These are phyloP conservation scores for Cheilosia pagana DNA, from an alignment of 2,888 invertebrate genomes.

Conservation along the genomic window DNA sequence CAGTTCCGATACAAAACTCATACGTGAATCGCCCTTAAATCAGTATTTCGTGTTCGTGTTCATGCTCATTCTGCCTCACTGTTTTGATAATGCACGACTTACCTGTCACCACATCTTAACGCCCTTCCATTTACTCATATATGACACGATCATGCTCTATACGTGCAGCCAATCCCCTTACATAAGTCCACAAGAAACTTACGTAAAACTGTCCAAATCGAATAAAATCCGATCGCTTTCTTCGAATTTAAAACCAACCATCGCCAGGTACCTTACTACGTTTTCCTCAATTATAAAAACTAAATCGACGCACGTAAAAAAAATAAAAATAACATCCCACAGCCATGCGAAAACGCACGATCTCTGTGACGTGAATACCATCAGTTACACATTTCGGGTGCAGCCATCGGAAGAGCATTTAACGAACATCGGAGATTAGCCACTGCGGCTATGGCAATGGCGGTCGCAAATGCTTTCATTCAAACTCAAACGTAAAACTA, in stretches of 20 bases:
- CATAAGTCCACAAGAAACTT: constrained; percentile 38
- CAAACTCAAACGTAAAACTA: constrained; percentile 26
- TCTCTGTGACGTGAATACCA: constrained; percentile 63
- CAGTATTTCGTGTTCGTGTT: too few species aligned
- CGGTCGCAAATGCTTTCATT: constrained; percentile 15
- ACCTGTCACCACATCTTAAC: background rate
- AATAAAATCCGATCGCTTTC: constrained; percentile 60
- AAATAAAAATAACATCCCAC: constrained; percentile 27
- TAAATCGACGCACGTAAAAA: constrained; percentile 30
- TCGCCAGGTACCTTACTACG: background rate
- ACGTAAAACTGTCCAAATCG: constrained; percentile 37
- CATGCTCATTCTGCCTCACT: too few species aligned
- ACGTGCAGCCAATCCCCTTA: constrained; percentile 41
- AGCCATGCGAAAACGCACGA: constrained; percentile 41
- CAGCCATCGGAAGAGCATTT: constrained; percentile 50
- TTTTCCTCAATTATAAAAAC: constrained; percentile 34
- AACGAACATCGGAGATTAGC: constrained; percentile 27
- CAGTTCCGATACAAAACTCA: too few species aligned
- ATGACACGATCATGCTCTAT: constrained; percentile 8
- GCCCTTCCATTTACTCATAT: background rate
- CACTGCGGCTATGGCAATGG: constrained; percentile 1
- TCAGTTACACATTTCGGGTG: constrained; percentile 52
- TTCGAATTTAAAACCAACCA: constrained; percentile 19
- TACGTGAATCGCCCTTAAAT: too few species aligned
- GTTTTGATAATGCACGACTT: background rate